phyloP scores from a whole-genome alignment of 2,888 invertebrate species.

The Drosophila merina region DNA sequence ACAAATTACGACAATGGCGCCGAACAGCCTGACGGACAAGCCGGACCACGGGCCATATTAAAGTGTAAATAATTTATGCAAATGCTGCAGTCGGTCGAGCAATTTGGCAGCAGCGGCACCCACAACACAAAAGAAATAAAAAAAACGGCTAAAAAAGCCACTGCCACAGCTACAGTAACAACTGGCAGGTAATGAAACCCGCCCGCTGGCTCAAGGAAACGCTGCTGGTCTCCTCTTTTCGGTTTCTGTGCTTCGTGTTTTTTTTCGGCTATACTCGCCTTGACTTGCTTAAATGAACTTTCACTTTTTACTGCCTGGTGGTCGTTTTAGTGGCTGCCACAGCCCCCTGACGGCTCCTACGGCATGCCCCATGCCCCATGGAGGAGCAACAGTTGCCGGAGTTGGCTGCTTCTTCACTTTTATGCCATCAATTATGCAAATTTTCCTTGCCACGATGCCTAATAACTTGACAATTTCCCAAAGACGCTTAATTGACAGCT shows the following conservation, averaged over 20 bases:
- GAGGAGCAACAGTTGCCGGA: conserved; percentile 29
- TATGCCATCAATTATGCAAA: conserved; percentile 80
- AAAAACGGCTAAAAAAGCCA: conserved; percentile 27
- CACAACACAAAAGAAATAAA: conserved; percentile 35
- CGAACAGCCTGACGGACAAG: conserved; percentile 27
- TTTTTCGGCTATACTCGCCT: conserved; percentile 54
- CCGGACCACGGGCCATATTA: conserved; percentile 57
- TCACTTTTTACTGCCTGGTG: conserved; percentile 68
- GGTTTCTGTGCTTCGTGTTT: conserved; percentile 4
- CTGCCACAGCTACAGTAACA: conserved; percentile 40
- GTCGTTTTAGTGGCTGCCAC: conserved; percentile 25
- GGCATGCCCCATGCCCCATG: conserved; percentile 34
- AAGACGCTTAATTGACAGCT: conserved; percentile 69
- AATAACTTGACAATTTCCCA: conserved; percentile 73
- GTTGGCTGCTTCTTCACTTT: conserved; percentile 47
- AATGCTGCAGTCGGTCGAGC: conserved; percentile 66
- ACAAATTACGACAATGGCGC: conserved; percentile 77
- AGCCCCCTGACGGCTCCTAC: neutral
- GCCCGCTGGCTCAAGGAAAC: conserved; percentile 77
- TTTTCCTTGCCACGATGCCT: conserved; percentile 55
- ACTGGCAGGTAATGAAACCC: conserved; percentile 72
- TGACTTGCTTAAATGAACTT: conserved; percentile 78
- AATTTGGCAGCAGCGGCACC: conserved; percentile 69
- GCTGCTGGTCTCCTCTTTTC: conserved; percentile 51
- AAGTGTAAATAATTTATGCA: conserved; percentile 78